Evolutionary conservation across 2,113 vertebrate genomes (phyloP), one percentile per base, ranked within the genome.

Genomic region (Archocentrus centrarchus): DNA sequence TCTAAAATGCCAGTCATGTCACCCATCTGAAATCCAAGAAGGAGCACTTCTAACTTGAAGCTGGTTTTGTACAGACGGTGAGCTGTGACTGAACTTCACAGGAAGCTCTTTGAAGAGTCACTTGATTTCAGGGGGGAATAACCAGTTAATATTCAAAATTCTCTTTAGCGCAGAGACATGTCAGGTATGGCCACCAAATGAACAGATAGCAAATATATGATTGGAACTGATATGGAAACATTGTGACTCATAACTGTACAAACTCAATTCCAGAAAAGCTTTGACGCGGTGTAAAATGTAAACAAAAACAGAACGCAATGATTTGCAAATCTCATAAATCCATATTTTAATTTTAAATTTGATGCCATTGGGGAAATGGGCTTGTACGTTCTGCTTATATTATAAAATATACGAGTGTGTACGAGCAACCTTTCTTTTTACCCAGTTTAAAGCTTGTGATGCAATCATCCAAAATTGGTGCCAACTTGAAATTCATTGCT

Each of bases 61-160:
- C 20, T 35, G 18, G 62, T 35, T 82, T 50, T 30, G 39, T 55
- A 4, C 18, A 60, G 59, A 13, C 13, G 24, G 6, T 14, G 17
- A 59, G 75, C 41, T 27, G 59, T 20, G 60, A 79, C 13, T 87
- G 68, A 77, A 64, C 39, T 73, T 73, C 2, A 1, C 58, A n/a
- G 59, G 35, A 37, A 66, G 22, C 58, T 58, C 82, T 87, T 85
- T 92, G 73, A 87, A 90, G 60, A 77, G 35, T n/a, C 20, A 0
- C 13, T 76, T 15, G 39, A 80, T 70, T 75, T 76, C 84, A 81
- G 57, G 20, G 0, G 59, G 59, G 81, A 84, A 14, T 53, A 44
- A 22, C 30, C 41, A 0, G 47, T 85, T 79, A 17, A 47, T 70
- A 83, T 91, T 84, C 30, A 86, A 55, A 77, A 68, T 15, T 62